Percentiles rank a stretch among this genome's conserved stretches.
Conservation (phyloP, 2,888 invertebrate genomes). For the Malachius bipustulatus region DNA sequence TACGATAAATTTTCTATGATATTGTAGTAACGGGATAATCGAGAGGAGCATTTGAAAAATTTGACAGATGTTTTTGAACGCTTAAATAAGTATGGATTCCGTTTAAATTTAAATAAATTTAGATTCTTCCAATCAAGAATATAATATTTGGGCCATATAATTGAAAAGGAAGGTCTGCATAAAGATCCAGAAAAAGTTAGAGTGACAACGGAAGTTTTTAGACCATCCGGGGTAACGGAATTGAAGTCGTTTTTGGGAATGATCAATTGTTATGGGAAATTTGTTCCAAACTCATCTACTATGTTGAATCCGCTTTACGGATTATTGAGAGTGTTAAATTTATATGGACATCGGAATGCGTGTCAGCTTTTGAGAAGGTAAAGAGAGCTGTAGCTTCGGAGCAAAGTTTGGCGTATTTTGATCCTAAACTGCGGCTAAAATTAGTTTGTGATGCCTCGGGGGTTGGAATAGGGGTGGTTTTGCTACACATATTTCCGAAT, state of each 20-base stretch:
- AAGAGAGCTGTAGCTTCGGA: constrained; percentile 14
- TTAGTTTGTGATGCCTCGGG: constrained; percentile 13
- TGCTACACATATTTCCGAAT: constrained; percentile 1
- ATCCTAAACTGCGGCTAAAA: constrained; percentile 11
- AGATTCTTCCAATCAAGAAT: not conserved
- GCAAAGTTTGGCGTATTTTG: constrained; percentile 12
- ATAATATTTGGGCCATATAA: not conserved
- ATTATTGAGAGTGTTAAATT: not conserved
- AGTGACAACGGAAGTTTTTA: not conserved
- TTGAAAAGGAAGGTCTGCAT: not conserved
- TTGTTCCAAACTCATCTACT: constrained; percentile 4
- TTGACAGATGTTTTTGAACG: constrained; percentile 7
- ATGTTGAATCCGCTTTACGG: constrained; percentile 3
- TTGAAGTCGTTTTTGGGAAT: not conserved
- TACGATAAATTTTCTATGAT: too few relatives aligned
- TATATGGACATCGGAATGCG: not conserved
- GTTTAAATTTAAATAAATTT: not conserved
- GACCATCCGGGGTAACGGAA: not conserved
- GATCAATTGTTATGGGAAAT: not conserved
- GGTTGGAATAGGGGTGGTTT: constrained; percentile 8
- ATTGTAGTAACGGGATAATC: too few relatives aligned
- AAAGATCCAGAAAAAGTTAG: not conserved
- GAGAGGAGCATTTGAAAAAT: constrained; percentile 12
- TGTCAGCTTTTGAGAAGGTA: constrained; percentile 7
- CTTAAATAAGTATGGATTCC: too few relatives aligned